Evolutionary conservation across 2,888 invertebrate species (phyloP).

Genomic region (Drosophila villosipedis): DNA sequence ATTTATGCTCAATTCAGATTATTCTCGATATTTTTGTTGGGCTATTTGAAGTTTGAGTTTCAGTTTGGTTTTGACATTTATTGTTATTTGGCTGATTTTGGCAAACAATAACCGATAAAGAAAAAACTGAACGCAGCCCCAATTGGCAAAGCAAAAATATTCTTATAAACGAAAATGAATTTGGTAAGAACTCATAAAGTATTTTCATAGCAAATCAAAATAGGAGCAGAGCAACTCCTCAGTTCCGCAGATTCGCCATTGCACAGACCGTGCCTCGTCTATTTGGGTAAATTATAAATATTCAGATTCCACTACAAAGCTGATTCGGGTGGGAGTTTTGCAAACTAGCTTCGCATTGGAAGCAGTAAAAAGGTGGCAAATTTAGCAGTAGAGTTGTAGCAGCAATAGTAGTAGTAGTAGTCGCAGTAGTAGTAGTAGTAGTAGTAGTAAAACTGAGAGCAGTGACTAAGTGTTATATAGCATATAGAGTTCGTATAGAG

Average conservation of each 20-base stretch:
- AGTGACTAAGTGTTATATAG: conserved; percentile 44
- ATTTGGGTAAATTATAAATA: conserved; percentile 39
- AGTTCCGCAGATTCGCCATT: background rate
- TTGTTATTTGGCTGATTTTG: conserved; percentile 41
- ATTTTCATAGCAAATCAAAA: conserved; percentile 7
- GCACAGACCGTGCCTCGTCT: conserved; percentile 19
- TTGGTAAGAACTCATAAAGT: conserved; percentile 30
- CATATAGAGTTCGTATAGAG: conserved; percentile 21
- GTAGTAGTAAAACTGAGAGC: conserved; percentile 26
- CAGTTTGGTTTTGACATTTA: conserved; percentile 48
- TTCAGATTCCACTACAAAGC: conserved; percentile 30
- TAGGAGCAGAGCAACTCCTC: conserved; percentile 4
- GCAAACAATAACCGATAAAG: conserved; percentile 31
- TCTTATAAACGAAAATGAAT: conserved; percentile 18
- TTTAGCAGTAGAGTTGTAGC: conserved; percentile 34
- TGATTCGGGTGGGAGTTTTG: conserved; percentile 25
- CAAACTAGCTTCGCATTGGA: conserved; percentile 16
- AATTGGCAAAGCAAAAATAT: conserved; percentile 37
- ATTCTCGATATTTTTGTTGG: conserved; percentile 57
- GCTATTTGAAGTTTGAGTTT: conserved; percentile 59
- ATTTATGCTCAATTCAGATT: conserved; percentile 74
- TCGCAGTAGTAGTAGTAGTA: conserved; percentile 18
- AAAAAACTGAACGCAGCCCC: conserved; percentile 9
- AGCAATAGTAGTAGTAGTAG: conserved; percentile 26
- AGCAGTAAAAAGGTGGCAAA: conserved; percentile 49